phyloP scores from a whole-genome alignment of 2,113 vertebrate genomes.

The Cisticola juncidis region DNA sequence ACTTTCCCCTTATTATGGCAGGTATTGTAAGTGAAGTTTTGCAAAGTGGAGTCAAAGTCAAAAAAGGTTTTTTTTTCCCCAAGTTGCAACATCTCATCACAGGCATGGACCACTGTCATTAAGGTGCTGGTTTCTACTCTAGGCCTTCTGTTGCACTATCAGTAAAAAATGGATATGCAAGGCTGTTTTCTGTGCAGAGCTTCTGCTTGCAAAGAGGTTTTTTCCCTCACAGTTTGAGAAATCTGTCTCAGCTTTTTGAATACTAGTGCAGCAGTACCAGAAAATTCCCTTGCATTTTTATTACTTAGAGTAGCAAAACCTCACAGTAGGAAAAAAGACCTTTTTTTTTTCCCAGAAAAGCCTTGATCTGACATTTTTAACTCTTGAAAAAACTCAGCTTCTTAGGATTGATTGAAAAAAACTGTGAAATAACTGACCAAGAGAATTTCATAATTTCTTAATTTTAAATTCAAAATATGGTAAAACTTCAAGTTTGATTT shows the following conservation, averaged over 20 bases:
- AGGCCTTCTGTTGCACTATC: background rate
- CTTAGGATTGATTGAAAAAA: background rate
- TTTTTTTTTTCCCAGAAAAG: fast-evolving
- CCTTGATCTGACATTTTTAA: background rate
- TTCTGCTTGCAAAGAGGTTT: conserved; percentile 21
- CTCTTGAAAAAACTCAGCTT: background rate
- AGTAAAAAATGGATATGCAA: background rate
- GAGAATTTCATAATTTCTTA: background rate
- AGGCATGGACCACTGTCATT: background rate
- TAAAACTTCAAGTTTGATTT: background rate
- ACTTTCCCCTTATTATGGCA: background rate
- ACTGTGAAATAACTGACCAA: background rate
- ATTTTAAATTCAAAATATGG: background rate
- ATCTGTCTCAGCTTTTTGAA: conserved; percentile 37
- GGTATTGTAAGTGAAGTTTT: background rate
- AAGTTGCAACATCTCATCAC: background rate
- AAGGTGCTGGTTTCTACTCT: background rate
- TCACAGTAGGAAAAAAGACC: background rate
- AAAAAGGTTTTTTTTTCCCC: background rate
- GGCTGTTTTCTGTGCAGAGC: conserved; percentile 5
- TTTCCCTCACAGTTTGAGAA: background rate
- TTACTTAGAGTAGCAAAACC: background rate
- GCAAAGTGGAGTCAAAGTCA: background rate
- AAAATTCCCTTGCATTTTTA: conserved; percentile 36
- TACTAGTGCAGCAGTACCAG: background rate